A percentile compares a stretch with the other conserved stretches of the same genome.
These are phyloP conservation scores for Drosophila quinaria DNA, from an alignment of 2,888 invertebrate genomes.

Conservation along the genomic window DNA sequence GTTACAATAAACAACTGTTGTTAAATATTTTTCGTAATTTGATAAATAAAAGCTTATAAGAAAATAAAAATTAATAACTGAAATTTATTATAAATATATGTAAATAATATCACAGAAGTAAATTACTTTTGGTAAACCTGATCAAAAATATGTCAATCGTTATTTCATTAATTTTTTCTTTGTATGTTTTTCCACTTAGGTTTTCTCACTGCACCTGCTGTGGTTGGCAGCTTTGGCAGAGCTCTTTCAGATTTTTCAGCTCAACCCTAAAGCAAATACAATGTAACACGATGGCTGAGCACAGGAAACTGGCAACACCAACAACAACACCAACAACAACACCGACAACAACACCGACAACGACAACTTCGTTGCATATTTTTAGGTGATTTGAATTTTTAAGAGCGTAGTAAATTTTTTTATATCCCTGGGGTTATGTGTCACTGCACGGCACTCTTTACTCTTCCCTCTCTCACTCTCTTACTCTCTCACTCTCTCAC, in stretches of 20 bases:
- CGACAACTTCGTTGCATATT: slow-evolving; percentile 62
- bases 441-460: slow-evolving; percentile 44
- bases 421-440: slow-evolving; percentile 72
- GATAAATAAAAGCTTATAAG: too few relatives aligned
- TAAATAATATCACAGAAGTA: too few relatives aligned
- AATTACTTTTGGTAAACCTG: too few relatives aligned
- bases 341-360: background rate
- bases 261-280: slow-evolving; percentile 45
- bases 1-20: too few relatives aligned
- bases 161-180: too few relatives aligned
- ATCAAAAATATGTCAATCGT: background rate
- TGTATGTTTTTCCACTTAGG: background rate
- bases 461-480: background rate
- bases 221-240: slow-evolving; percentile 34
- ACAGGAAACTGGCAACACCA: slow-evolving; percentile 9
- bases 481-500: background rate
- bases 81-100: too few relatives aligned
- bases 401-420: slow-evolving; percentile 67
- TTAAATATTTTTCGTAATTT: too few relatives aligned
- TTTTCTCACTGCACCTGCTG: slow-evolving; percentile 14
- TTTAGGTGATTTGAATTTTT: slow-evolving; percentile 78
- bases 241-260: slow-evolving; percentile 30
- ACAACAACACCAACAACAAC: slow-evolving; percentile 1
- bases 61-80: too few relatives aligned
- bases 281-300: slow-evolving; percentile 37